Percentiles rank a stretch among this genome's conserved stretches.
Evolutionary conservation across 53 echinoderm and acorn worm species (phyloP).

Genomic region (Stichopus horrens): DNA sequence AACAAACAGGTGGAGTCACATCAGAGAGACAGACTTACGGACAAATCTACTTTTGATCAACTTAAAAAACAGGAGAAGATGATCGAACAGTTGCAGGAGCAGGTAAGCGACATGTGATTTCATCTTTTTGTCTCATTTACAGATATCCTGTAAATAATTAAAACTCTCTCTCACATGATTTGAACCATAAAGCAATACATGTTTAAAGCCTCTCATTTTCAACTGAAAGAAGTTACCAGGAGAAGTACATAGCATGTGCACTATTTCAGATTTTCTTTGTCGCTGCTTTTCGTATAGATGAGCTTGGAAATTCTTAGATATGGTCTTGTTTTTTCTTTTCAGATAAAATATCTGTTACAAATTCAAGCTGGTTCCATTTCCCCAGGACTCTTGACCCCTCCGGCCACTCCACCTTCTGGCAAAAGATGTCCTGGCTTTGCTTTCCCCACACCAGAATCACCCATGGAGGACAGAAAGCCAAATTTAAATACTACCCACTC

Average conservation of each 20-base stretch:
- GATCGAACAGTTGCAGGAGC: conserved; percentile 87
- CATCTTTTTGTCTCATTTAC: background rate
- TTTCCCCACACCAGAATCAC: conserved; percentile 14
- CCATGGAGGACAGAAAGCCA: background rate
- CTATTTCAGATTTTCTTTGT: no score
- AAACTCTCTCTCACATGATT: background rate
- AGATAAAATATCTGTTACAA: conserved; percentile 77
- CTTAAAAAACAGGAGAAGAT: conserved; percentile 81
- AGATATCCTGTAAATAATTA: background rate
- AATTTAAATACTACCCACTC: background rate
- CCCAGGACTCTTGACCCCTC: conserved; percentile 64
- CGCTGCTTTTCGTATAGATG: no score
- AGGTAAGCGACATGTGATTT: conserved; percentile 50
- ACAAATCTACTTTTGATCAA: conserved; percentile 26
- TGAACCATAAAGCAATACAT: no score
- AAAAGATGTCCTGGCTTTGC: background rate
- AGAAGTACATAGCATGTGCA: background rate
- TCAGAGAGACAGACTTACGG: background rate
- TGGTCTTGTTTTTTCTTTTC: background rate
- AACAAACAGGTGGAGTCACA: background rate
- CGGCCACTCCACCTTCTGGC: conserved; percentile 64
- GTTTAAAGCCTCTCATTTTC: no score
- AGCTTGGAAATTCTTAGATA: no score
- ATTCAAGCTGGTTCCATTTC: conserved; percentile 50
- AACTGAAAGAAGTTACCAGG: background rate